phyloP scores from a whole-genome alignment of 30 jellyfish, hydroid and myxozoan genomes.

The Calvadosia cruxmelitensis region DNA sequence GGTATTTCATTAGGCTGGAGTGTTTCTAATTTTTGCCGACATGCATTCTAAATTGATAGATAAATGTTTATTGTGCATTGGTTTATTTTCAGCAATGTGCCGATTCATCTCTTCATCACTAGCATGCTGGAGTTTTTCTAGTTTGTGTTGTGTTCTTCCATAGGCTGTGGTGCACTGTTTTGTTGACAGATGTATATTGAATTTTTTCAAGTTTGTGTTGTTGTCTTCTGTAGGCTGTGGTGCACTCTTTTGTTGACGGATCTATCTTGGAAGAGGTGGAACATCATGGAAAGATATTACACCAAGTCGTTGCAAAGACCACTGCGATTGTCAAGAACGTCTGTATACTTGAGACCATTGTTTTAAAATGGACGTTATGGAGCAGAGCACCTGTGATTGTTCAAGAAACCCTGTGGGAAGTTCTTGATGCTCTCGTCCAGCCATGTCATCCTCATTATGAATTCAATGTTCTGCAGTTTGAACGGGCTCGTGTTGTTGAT shows the following conservation, averaged over 20 bases:
- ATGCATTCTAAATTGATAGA: too few relatives aligned
- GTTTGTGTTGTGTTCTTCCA: neutral
- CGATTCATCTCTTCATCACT: too few relatives aligned
- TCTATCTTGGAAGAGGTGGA: neutral
- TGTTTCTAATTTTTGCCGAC: too few relatives aligned
- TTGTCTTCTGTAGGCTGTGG: neutral
- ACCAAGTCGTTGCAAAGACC: conserved; percentile 17
- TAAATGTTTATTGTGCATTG: too few relatives aligned
- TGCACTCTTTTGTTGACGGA: neutral
- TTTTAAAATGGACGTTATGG: conserved; percentile 74
- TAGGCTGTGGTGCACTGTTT: neutral
- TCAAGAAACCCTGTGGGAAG: conserved; percentile 61
- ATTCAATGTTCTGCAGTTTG: conserved; percentile 70
- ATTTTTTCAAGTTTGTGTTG: neutral
- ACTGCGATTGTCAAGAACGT: conserved; percentile 86
- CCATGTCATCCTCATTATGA: conserved; percentile 49
- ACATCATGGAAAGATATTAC: neutral
- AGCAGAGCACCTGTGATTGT: conserved; percentile 43
- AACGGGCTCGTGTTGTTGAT: conserved; percentile 88
- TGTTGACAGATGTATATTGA: neutral
- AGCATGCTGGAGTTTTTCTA: neutral
- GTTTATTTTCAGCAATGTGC: too few relatives aligned
- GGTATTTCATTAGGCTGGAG: too few relatives aligned
- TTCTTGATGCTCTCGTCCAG: conserved; percentile 54
- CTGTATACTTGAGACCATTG: conserved; percentile 50